Evolutionary conservation across 2,888 invertebrate species (phyloP).

Genomic region (Lycocerus yunnanus): DNA sequence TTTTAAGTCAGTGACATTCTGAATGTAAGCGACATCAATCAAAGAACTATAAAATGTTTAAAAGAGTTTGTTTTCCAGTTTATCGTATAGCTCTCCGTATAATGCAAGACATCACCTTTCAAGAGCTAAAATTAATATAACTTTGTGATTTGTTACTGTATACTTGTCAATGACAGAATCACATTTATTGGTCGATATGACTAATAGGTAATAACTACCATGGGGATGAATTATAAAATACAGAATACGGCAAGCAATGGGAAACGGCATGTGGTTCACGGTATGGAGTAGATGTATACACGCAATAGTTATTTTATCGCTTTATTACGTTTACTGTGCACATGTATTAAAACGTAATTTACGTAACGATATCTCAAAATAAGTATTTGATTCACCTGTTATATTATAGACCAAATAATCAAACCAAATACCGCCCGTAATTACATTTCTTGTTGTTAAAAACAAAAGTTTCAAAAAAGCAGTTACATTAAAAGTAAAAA

Average conservation of each 20-base stretch:
- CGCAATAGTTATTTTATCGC: conserved; percentile 31
- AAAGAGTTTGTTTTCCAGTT: neutral
- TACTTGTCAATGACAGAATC: neutral
- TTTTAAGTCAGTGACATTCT: neutral
- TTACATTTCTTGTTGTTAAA: neutral
- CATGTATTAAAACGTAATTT: neutral
- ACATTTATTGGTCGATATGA: conserved; percentile 28
- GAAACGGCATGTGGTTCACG: conserved; percentile 37
- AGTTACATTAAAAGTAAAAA: neutral
- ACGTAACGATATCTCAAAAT: neutral
- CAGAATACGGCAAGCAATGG: conserved; percentile 32
- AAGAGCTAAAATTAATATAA: neutral
- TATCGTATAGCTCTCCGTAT: neutral
- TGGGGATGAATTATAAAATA: conserved; percentile 40
- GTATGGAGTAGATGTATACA: conserved; percentile 31
- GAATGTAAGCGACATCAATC: neutral
- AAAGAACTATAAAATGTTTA: neutral
- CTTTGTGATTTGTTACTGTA: neutral
- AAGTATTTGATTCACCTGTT: neutral
- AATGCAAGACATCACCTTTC: neutral
- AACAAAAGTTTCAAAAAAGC: neutral
- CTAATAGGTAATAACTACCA: conserved; percentile 28
- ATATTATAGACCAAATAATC: neutral
- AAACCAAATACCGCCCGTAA: neutral
- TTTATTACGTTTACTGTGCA: conserved; percentile 6